These are phyloP conservation scores for Lagopus muta DNA, from an alignment of 2,113 vertebrate species.

Conservation along the genomic window DNA sequence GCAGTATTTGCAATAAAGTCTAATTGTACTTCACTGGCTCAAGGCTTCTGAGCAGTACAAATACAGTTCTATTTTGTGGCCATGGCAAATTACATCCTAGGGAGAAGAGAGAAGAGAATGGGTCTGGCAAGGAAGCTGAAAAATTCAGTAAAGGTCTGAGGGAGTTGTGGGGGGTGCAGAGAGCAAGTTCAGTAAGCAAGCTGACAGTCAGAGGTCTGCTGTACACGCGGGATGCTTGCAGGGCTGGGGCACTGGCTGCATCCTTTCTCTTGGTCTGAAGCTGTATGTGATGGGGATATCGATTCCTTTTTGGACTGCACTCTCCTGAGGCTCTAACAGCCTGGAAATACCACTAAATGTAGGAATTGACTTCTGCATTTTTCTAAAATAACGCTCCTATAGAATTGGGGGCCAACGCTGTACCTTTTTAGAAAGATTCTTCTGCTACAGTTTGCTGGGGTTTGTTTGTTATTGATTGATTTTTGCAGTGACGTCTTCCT, in stretches of 20 bases:
- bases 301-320: neutral
- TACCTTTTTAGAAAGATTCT: neutral
- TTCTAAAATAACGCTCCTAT: neutral
- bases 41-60: neutral
- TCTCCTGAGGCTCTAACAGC: neutral
- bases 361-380: neutral
- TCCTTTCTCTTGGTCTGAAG: neutral
- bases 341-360: neutral
- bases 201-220: neutral
- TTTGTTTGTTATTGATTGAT: neutral
- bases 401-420: neutral
- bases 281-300: neutral
- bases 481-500: constrained; percentile 14
- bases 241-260: neutral
- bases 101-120: neutral
- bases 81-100: neutral
- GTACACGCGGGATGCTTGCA: neutral
- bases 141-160: neutral
- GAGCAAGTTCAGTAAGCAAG: neutral
- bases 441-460: neutral
- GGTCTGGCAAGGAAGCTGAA: neutral
- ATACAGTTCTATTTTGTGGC: neutral
- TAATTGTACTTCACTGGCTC: neutral
- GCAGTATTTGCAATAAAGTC: neutral
- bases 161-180: neutral